These are phyloP conservation scores for Polymixis flavicincta DNA, from an alignment of 2,888 invertebrate genomes.

Conservation along the genomic window DNA sequence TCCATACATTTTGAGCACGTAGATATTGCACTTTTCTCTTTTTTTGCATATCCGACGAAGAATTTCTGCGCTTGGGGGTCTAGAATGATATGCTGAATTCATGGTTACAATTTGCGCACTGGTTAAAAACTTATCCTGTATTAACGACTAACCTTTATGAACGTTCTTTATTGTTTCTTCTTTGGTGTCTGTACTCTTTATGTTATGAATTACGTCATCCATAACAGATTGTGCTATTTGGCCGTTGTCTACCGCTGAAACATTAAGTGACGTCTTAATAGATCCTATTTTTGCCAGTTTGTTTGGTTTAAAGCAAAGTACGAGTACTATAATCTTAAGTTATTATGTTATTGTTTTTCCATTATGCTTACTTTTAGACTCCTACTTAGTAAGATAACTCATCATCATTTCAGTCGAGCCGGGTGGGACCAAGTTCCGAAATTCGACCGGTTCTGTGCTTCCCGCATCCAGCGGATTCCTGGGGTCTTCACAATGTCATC, in stretches of 20 bases:
- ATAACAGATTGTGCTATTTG: conserved; percentile 49
- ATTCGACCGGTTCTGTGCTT: too few species aligned
- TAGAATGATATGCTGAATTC: too few species aligned
- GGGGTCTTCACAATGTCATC: too few species aligned
- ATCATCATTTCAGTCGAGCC: too few species aligned
- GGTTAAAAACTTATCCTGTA: too few species aligned
- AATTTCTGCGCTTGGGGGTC: too few species aligned
- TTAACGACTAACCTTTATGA: conserved; percentile 32
- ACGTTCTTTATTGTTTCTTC: conserved; percentile 28
- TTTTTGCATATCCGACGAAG: too few species aligned
- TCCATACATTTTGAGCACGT: too few species aligned
- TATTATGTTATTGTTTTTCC: not conserved
- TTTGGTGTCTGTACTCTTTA: conserved; percentile 26
- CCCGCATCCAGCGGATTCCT: too few species aligned
- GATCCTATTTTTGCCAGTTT: not conserved
- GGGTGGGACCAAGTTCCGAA: too few species aligned
- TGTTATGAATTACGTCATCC: conserved; percentile 34
- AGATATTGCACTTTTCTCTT: too few species aligned
- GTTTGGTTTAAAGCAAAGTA: not conserved
- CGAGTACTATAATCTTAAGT: not conserved
- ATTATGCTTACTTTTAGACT: not conserved
- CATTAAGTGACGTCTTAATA: not conserved
- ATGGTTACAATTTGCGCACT: too few species aligned
- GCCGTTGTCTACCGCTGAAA: conserved; percentile 49
- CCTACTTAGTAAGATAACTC: not conserved